A percentile compares a stretch with the other conserved stretches of the same genome.
These are phyloP conservation scores for Apoda limacodes DNA, from an alignment of 2,888 invertebrate genomes.

Conservation along the genomic window DNA sequence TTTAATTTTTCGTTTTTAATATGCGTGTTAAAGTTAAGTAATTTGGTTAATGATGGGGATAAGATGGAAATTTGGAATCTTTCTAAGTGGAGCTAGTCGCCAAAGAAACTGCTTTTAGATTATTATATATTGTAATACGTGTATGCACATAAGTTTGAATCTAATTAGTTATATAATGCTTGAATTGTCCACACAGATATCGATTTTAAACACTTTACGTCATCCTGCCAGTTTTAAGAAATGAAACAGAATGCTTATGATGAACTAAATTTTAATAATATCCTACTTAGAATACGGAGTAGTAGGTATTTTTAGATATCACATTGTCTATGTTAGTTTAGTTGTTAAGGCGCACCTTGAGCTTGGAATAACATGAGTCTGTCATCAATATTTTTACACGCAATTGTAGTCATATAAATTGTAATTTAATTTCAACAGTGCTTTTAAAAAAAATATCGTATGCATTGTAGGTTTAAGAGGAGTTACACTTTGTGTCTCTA, in stretches of 20 bases:
- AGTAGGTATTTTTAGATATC: conserved; percentile 68
- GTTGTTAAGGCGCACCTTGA: conserved; percentile 62
- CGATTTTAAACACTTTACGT: conserved; percentile 57
- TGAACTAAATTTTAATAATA: conserved; percentile 54
- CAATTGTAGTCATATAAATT: conserved; percentile 45
- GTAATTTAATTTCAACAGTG: no score
- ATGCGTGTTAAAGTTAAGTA: conserved; percentile 15
- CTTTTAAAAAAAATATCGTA: no score
- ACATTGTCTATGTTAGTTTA: conserved; percentile 67
- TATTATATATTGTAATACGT: conserved; percentile 35
- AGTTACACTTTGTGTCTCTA: no score
- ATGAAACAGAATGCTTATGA: conserved; percentile 62
- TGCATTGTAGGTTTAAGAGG: no score
- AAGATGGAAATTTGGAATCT: conserved; percentile 58
- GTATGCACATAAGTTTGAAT: conserved; percentile 54
- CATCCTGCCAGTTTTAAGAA: conserved; percentile 64
- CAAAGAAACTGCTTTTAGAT: conserved; percentile 58
- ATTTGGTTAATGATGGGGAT: conserved; percentile 18
- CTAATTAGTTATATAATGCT: conserved; percentile 60
- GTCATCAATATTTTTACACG: conserved; percentile 58
- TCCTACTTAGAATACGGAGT: conserved; percentile 61
- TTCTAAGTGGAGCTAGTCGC: conserved; percentile 65
- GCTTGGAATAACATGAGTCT: conserved; percentile 59
- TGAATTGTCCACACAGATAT: conserved; percentile 65
- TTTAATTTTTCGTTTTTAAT: conserved; percentile 25